These are phyloP conservation scores for Timema cristinae DNA, from an alignment of 2,888 invertebrate genomes.

Conservation along the genomic window DNA sequence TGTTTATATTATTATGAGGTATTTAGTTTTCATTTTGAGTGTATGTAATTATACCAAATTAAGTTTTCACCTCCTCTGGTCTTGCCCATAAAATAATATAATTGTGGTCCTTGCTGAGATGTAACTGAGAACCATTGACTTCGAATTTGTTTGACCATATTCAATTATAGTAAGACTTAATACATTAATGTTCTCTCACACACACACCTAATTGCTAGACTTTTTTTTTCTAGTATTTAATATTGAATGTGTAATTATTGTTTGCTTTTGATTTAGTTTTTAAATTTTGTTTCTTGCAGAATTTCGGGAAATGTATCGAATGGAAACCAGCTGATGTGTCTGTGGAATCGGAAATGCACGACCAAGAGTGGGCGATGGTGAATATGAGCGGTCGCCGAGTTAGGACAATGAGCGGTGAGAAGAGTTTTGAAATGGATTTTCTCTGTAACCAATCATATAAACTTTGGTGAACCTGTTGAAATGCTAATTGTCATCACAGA, in stretches of 20 bases:
- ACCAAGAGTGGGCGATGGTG: slow-evolving; percentile 75
- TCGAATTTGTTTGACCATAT: no score
- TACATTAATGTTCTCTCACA: background rate
- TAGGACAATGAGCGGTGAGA: slow-evolving; percentile 54
- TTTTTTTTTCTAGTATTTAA: background rate
- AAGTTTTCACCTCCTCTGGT: no score
- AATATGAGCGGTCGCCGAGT: slow-evolving; percentile 63
- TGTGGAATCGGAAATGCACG: slow-evolving; percentile 65
- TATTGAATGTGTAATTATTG: no score
- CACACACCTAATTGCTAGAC: background rate
- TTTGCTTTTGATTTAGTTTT: slow-evolving; percentile 2
- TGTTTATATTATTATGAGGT: no score
- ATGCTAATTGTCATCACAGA: no score
- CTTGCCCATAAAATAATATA: no score
- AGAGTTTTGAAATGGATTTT: background rate
- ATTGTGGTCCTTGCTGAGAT: no score
- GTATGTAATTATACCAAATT: no score
- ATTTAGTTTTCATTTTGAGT: no score
- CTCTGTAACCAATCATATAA: background rate
- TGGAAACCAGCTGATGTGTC: slow-evolving; percentile 80
- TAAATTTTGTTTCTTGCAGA: slow-evolving; percentile 39
- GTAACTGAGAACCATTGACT: no score
- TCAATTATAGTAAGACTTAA: no score
- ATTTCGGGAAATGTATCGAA: slow-evolving; percentile 63
- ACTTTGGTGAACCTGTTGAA: background rate